These are phyloP conservation scores for Zosterops borbonicus DNA, from an alignment of 2,113 vertebrate genomes.

Conservation along the genomic window DNA sequence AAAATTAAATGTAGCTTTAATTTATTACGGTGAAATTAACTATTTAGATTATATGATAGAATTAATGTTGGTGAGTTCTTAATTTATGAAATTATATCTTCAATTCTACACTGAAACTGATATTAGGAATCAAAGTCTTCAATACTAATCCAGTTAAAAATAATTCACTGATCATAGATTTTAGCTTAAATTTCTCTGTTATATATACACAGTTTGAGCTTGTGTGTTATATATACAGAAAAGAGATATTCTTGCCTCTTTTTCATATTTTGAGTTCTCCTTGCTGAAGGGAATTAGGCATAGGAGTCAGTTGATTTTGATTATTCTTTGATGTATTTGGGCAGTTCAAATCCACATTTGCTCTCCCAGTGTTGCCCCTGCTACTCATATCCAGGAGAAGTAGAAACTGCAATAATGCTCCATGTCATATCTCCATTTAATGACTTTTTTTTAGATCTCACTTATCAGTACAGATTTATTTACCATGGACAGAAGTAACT, in stretches of 20 bases:
- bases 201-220: background rate
- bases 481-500: background rate
- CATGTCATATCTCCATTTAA: background rate
- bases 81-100: background rate
- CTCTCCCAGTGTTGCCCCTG: rapidly evolving
- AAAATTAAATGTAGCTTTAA: background rate
- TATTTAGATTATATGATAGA: background rate
- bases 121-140: background rate
- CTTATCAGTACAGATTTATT: background rate
- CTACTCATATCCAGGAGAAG: background rate
- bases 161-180: background rate
- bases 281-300: background rate
- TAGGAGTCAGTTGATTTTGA: background rate
- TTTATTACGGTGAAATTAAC: background rate
- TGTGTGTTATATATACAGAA: background rate
- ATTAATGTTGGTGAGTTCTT: background rate
- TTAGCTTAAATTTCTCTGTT: background rate
- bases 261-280: background rate
- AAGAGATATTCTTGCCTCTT: background rate
- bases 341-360: background rate
- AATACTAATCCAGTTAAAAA: background rate
- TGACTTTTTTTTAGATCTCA: background rate
- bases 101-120: background rate
- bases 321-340: background rate
- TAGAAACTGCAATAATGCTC: background rate